A percentile compares a stretch with the other conserved stretches of the same genome.
Conservation (phyloP, 1,140 invertebrate species). For the Tetramorium simillimum region DNA sequence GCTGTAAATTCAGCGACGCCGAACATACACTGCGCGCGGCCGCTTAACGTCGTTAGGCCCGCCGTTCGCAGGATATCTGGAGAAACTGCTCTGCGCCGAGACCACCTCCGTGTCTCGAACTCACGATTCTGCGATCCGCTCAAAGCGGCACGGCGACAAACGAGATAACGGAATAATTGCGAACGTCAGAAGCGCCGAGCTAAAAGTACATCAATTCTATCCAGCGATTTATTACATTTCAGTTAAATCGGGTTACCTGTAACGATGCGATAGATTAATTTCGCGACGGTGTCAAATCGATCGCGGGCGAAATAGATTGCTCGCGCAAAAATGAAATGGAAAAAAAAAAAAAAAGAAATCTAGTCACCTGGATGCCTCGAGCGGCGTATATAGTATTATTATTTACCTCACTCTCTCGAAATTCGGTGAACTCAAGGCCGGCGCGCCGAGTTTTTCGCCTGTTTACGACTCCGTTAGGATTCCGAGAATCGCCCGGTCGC, state of each 20-base stretch:
- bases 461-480: too few species aligned
- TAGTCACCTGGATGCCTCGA: background rate
- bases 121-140: background rate
- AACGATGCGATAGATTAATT: background rate
- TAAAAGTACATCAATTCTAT: background rate
- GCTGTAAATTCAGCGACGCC: background rate
- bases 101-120: background rate
- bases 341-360: background rate
- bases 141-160: background rate
- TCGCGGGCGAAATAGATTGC: background rate
- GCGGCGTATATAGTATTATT: too few species aligned
- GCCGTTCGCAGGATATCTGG: background rate
- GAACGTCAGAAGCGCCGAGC: background rate
- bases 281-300: background rate
- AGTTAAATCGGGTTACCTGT: background rate
- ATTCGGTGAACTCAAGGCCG: too few species aligned
- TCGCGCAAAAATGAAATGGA: background rate
- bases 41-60: background rate
- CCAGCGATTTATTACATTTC: too few species aligned
- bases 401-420: too few species aligned
- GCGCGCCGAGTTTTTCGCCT: too few species aligned
- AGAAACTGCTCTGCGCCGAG: too few species aligned
- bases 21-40: background rate
- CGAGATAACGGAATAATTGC: background rate
- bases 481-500: too few species aligned